These are phyloP conservation scores for Falco cherrug DNA, from an alignment of 2,797 vertebrate species.

Conservation along the genomic window DNA sequence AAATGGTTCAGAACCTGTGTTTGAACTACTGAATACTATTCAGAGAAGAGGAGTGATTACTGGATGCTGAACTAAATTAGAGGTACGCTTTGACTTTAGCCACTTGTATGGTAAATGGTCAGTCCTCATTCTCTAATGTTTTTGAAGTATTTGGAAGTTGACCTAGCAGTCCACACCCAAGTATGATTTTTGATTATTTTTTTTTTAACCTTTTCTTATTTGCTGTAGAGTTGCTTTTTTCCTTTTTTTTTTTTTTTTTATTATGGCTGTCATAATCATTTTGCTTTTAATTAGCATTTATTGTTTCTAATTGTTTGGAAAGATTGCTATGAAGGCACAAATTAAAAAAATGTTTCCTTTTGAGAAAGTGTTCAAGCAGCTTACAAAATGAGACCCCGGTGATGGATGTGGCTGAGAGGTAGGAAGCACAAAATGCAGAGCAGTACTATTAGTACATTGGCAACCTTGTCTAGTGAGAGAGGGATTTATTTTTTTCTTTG, in stretches of 20 bases:
- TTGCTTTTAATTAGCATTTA: not conserved
- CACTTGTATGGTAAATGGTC: not conserved
- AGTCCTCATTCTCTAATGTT: not conserved
- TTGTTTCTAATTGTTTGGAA: not conserved
- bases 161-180: not conserved
- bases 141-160: not conserved
- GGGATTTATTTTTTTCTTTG: not conserved
- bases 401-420: not conserved
- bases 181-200: not conserved
- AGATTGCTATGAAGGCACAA: not conserved
- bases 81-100: not conserved
- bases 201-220: not conserved
- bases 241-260: not conserved
- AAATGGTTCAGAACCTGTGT: not conserved
- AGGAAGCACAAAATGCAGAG: not conserved
- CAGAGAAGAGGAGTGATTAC: not conserved
- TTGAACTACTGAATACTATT: not conserved
- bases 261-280: not conserved
- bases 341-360: not conserved
- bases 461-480: not conserved
- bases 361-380: not conserved
- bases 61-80: not conserved
- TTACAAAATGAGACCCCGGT: not conserved
- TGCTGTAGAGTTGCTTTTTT: not conserved
- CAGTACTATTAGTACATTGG: not conserved